Evolutionary conservation across 2,797 vertebrate species (phyloP), one percentile per base, ranked within the genome.

Genomic region (Rallus crepitans): DNA sequence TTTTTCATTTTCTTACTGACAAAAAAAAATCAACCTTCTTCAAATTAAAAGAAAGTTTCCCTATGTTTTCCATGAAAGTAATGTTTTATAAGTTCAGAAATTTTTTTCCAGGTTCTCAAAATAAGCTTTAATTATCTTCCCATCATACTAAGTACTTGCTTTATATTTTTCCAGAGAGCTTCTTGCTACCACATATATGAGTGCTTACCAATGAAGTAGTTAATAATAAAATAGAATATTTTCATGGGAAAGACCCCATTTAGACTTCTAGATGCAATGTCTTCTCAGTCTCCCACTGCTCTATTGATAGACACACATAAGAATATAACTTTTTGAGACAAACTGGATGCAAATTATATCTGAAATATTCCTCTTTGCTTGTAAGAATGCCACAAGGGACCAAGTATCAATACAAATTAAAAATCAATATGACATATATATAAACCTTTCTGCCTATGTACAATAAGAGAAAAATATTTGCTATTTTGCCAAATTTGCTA

Each of bases 1-100:
- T 2, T 45, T 61, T 90, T 84, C 5, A n/a, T 52, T 52, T 59
- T 28, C 31, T 1, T 47, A 4, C 25, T 33, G 11, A 56, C 65
- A 90, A 82, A 50, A n/a, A n/a, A 7, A 10, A 3, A 45, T 10
- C 12, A n/a, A 6, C 2, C 2, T 42, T 48, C 59, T 47, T 69
- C n/a, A 68, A 19, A 3, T 1, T 66, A 40, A 73, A 33, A n/a
- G 2, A 1, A 40, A 8, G 2, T 45, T 31, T 45, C 4, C 4
- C 7, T 35, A 28, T 1, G 2, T 77, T 65, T 65, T 15, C 11
- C 3, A 2, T 42, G 57, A 18, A 15, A 53, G 18, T 11, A n/a
- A 56, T 20, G 2, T 35, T 78, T 33, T 53, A 13, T 33, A 59
- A 68, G 12, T 45, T 79, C 18, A 42, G 45, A 30, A 52, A 1